Base-by-base conservation (phyloP, 2,888 invertebrate species). In the Nipponacmea schrenckii region DNA sequence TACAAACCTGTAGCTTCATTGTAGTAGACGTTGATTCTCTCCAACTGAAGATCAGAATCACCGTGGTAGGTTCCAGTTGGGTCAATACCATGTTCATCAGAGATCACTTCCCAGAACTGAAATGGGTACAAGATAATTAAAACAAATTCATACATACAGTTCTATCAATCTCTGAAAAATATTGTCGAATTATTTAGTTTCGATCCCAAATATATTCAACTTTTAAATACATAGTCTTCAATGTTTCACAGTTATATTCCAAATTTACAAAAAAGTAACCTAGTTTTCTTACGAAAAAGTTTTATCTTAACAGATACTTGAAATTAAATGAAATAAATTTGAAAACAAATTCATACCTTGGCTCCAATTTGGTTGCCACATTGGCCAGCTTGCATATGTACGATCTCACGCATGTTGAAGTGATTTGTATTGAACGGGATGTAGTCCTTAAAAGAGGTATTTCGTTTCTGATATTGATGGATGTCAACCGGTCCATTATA, bases 321-420 rank as follows among this genome's bases (percentile, higher is more conserved):
- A 48, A 62, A 62, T 14, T 17, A 64, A 26, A 64, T 64, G 64
- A 20, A 2, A 31, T 24, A 20, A 24, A 27, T 17, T 8, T 46
- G 15, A 67, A 67, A 20, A 17, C 10, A 15, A 8, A 27, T 27
- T 24, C 70, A 69, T 62, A 77, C 76, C 69, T 79, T 79, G n/a
- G 79, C 74, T 56, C 79, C 79, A 62, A 79, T 79, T 70, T 79
- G 79, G 71, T 79, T 79, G 20, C 79, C 79, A 50, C 79, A 79
- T 68, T 79, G 79, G 56, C 79, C 79, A 64, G 79, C 79, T 75
- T 79, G 79, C 39, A 79, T 39, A 68, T 79, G 79, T n/a, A 79
- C 78, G 48, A 79, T 79, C 72, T 79, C 79, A 26, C 78, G 64
- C 79, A 39, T 39, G 39, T 39, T 39, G 39, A 5, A 39, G 39